Conservation (phyloP, 2,113 vertebrate genomes). For the Pachycephala philippinensis region DNA sequence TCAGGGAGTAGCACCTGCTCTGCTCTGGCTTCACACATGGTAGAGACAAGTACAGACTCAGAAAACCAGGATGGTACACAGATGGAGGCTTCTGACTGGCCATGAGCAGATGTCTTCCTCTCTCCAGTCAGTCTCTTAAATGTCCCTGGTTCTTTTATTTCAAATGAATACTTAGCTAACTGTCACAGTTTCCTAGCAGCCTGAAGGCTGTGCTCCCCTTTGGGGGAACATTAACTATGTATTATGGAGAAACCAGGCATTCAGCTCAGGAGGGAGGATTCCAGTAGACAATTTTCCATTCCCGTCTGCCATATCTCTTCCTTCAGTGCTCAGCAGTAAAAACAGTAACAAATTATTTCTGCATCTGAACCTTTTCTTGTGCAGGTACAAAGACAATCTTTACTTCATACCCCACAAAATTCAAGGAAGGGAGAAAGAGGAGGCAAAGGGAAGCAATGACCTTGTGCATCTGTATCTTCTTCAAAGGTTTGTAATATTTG, state of each 20-base stretch:
- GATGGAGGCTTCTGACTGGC: neutral
- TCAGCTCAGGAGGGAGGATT: neutral
- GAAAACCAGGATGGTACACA: neutral
- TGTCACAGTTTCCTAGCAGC: neutral
- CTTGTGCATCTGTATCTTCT: neutral
- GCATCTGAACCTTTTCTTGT: neutral
- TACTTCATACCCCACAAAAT: neutral
- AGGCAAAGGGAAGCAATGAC: neutral
- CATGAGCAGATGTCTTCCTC: neutral
- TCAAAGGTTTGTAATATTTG: neutral
- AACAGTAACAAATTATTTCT: neutral
- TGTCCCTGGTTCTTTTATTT: neutral
- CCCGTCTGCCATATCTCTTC: neutral
- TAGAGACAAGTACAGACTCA: neutral
- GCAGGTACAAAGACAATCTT: neutral
- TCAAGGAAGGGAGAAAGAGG: neutral
- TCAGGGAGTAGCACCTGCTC: neutral
- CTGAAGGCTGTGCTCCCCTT: neutral
- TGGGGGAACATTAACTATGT: neutral
- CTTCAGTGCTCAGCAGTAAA: neutral
- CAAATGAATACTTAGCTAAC: neutral
- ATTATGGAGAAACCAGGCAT: neutral
- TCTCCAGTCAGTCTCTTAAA: neutral
- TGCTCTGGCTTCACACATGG: neutral
- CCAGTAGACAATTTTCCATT: neutral